These are phyloP conservation scores for Xyliphius kryptos DNA, from an alignment of 2,113 vertebrate genomes.

Conservation along the genomic window DNA sequence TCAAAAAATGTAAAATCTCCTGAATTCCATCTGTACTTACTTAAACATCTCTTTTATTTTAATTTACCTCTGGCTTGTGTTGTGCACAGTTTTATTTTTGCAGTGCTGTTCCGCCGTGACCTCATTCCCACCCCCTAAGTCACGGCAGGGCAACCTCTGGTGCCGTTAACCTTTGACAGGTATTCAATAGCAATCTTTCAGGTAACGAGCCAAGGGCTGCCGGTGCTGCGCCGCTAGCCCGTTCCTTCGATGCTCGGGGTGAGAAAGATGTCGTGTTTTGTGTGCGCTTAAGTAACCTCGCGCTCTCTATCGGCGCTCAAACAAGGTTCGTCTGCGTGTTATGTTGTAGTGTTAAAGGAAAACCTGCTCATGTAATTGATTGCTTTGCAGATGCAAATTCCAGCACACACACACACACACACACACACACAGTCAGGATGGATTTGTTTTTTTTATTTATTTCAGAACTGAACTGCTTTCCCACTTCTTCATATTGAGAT, in stretches of 20 bases:
- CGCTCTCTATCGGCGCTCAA: conserved; percentile 66
- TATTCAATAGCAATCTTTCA: conserved; percentile 80
- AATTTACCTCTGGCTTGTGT: neutral
- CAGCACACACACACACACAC: no score
- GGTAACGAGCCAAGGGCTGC: conserved; percentile 74
- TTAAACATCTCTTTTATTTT: no score
- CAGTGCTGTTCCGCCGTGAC: conserved; percentile 47
- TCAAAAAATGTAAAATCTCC: no score
- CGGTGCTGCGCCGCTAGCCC: conserved; percentile 61
- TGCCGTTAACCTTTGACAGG: conserved; percentile 73
- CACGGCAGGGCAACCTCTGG: conserved; percentile 63
- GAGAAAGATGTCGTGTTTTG: conserved; percentile 69
- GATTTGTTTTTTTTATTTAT: conserved; percentile 8
- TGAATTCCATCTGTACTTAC: no score
- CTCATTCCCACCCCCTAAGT: conserved; percentile 59
- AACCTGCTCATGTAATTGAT: conserved; percentile 73
- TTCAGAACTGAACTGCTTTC: conserved; percentile 31
- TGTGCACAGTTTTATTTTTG: conserved; percentile 24
- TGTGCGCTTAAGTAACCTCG: conserved; percentile 72
- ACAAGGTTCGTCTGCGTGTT: conserved; percentile 67
- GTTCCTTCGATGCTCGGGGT: conserved; percentile 47
- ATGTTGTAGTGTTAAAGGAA: conserved; percentile 71
- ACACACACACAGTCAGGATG: neutral
- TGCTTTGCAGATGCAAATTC: conserved; percentile 46
- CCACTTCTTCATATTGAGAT: conserved; percentile 57